Conservation (phyloP, 2,888 invertebrate genomes). For the Sabatieria punctata region DNA sequence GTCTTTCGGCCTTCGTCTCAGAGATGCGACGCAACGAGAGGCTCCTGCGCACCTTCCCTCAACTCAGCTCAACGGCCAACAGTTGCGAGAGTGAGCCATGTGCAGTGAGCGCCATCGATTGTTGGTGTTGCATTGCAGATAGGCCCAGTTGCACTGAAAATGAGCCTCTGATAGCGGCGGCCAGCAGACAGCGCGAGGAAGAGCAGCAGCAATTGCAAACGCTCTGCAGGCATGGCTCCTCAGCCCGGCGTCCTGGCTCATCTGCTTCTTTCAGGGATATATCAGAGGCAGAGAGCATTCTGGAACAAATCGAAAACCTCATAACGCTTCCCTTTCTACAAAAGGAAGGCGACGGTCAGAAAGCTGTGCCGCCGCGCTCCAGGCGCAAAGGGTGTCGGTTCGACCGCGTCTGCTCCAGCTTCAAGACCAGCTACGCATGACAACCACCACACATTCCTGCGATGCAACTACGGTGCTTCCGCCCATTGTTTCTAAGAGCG, state of each 20-base stretch:
- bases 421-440: constrained; percentile 30
- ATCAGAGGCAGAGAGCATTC: constrained; percentile 20
- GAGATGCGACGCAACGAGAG: constrained; percentile 27
- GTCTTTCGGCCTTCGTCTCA: constrained; percentile 22
- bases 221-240: too few species aligned
- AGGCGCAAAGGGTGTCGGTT: constrained; percentile 25
- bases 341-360: constrained; percentile 17
- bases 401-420: constrained; percentile 27
- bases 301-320: constrained; percentile 26
- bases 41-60: constrained; percentile 18
- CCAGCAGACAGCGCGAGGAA: too few species aligned
- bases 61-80: neutral
- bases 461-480: too few species aligned
- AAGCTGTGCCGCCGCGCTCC: constrained; percentile 19
- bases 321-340: constrained; percentile 30
- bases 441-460: too few species aligned
- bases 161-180: too few species aligned
- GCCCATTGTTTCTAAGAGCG: too few species aligned
- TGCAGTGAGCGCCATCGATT: too few species aligned
- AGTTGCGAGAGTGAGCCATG: too few species aligned
- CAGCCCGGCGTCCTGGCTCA: too few species aligned
- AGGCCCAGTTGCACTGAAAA: too few species aligned
- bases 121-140: too few species aligned
- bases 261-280: constrained; percentile 13
- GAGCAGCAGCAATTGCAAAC: too few species aligned